Conservation (phyloP, 2,888 invertebrate genomes). For the Pachymerium ferrugineum region DNA sequence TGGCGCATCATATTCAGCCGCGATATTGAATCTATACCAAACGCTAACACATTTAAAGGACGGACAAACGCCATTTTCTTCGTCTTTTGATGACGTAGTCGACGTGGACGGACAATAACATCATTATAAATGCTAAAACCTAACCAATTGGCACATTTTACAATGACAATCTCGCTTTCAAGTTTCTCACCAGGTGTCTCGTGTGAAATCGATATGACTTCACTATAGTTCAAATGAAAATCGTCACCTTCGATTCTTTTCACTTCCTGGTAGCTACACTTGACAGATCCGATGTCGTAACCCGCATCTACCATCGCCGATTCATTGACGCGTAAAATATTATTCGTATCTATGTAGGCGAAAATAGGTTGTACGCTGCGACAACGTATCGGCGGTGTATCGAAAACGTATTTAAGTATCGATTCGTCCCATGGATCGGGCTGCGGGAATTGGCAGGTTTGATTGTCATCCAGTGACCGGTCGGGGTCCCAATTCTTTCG, state of each 20-base stretch:
- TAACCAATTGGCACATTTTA: slow-evolving; percentile 50
- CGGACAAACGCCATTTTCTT: slow-evolving; percentile 44
- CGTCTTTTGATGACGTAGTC: background rate
- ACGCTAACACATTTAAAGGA: slow-evolving; percentile 63
- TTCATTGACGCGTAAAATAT: slow-evolving; percentile 14
- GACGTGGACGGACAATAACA: slow-evolving; percentile 50
- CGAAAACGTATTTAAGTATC: slow-evolving; percentile 35
- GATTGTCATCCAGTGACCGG: slow-evolving; percentile 33
- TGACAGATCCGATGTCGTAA: background rate
- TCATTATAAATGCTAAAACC: slow-evolving; percentile 51
- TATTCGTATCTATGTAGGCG: slow-evolving; percentile 28
- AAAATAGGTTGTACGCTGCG: slow-evolving; percentile 33
- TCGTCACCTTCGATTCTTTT: slow-evolving; percentile 12
- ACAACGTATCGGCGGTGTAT: slow-evolving; percentile 35
- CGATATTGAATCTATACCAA: slow-evolving; percentile 82
- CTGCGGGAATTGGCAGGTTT: slow-evolving; percentile 38
- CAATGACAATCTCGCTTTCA: slow-evolving; percentile 52
- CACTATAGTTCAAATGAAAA: background rate
- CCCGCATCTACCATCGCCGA: slow-evolving; percentile 17
- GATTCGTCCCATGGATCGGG: slow-evolving; percentile 39
- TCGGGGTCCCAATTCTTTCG: background rate
- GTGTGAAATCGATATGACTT: background rate
- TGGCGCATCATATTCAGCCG: slow-evolving; percentile 76
- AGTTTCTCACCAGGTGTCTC: background rate
- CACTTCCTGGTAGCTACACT: slow-evolving; percentile 29